Conservation (phyloP, 2,888 invertebrate genomes). For the Ptychoptera contaminata region DNA sequence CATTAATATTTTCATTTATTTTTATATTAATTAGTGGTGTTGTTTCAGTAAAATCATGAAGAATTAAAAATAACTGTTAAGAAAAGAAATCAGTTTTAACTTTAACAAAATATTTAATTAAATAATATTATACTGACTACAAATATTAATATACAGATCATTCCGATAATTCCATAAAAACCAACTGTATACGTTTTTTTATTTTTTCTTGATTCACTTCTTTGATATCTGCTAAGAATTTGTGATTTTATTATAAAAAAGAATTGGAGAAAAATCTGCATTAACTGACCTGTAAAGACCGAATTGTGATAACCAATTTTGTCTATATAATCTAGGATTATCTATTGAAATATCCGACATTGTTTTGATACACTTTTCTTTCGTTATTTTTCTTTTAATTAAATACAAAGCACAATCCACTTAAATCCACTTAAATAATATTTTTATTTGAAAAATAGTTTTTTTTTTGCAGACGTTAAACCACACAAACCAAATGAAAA, state of each 20-base stretch:
- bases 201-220: background rate
- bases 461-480: no score
- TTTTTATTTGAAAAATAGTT: no score
- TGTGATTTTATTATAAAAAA: background rate
- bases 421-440: no score
- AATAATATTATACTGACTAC: background rate
- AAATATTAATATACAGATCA: conserved; percentile 1
- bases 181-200: background rate
- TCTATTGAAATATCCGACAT: no score
- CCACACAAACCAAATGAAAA: no score
- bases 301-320: background rate
- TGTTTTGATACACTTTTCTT: no score
- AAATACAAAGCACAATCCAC: no score
- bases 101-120: no score
- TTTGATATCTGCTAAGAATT: background rate
- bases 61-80: no score
- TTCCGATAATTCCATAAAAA: conserved; percentile 2
- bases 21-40: background rate
- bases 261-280: background rate
- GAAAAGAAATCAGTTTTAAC: no score
- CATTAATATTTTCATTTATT: background rate
- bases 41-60: background rate
- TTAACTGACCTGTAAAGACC: background rate
- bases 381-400: no score
- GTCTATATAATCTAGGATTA: no score